Conservation (phyloP, 2,113 vertebrate genomes). For the Chaetodon trifascialis region DNA sequence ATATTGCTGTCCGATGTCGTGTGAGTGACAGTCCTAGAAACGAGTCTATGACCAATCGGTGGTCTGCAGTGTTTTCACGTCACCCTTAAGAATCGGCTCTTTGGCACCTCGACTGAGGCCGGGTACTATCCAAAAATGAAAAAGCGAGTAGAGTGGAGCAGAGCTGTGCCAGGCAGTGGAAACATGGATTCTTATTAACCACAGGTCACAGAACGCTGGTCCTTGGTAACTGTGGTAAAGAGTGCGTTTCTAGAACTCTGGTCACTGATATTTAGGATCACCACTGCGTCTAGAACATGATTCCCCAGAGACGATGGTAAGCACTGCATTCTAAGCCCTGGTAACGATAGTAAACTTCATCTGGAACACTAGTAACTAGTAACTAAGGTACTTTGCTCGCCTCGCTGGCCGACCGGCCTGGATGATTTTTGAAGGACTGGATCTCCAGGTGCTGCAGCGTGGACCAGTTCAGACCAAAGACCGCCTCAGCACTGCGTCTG, state of each 20-base stretch:
- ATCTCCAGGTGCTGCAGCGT: not conserved
- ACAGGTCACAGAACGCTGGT: too few species aligned
- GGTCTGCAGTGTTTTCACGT: too few species aligned
- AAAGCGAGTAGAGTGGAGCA: too few species aligned
- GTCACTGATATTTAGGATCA: not conserved
- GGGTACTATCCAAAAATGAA: too few species aligned
- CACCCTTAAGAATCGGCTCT: too few species aligned
- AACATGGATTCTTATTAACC: not conserved
- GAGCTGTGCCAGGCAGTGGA: too few species aligned
- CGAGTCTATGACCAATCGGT: too few species aligned
- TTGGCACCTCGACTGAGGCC: too few species aligned
- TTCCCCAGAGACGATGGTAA: not conserved
- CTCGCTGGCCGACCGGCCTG: not conserved
- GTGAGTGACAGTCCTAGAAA: too few species aligned
- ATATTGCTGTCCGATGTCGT: too few species aligned
- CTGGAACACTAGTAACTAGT: not conserved
- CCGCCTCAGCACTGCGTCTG: not conserved
- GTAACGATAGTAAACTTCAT: not conserved
- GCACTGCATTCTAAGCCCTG: not conserved
- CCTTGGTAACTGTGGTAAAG: not conserved
- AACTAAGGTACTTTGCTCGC: not conserved
- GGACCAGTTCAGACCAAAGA: constrained; percentile 38
- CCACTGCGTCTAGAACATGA: not conserved
- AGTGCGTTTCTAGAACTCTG: too few species aligned
- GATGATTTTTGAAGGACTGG: constrained; percentile 27